These are phyloP conservation scores for Andrena bicolor DNA, from an alignment of 2,888 invertebrate species.

Conservation along the genomic window DNA sequence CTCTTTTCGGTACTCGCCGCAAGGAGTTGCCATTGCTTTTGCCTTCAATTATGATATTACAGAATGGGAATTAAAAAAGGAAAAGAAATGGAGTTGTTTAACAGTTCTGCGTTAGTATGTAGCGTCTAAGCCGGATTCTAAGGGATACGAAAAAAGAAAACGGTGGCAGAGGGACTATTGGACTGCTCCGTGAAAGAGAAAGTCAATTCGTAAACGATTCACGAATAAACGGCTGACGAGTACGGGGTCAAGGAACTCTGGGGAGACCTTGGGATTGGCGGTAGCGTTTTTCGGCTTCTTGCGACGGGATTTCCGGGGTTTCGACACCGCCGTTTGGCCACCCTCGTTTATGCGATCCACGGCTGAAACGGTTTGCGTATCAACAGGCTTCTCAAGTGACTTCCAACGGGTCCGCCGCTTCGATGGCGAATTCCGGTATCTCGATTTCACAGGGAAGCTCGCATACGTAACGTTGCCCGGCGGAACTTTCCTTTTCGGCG, in stretches of 20 bases:
- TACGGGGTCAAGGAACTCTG: neutral
- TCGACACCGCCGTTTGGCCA: constrained; percentile 73
- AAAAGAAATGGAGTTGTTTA: neutral
- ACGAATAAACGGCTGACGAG: neutral
- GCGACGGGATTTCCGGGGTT: constrained; percentile 78
- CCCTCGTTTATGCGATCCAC: constrained; percentile 73
- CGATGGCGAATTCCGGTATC: neutral
- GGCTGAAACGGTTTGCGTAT: constrained; percentile 63
- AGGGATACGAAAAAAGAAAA: no score
- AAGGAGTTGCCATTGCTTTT: constrained; percentile 74
- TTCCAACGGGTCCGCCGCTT: constrained; percentile 22
- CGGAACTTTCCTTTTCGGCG: constrained; percentile 6
- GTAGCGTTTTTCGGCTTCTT: constrained; percentile 75
- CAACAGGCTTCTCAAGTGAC: constrained; percentile 20
- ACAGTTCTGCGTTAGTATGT: neutral
- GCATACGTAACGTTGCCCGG: constrained; percentile 33
- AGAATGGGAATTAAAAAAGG: neutral
- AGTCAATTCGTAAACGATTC: constrained; percentile 11
- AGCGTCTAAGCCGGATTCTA: no score
- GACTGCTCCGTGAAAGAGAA: neutral
- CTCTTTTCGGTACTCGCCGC: constrained; percentile 76
- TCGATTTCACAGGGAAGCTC: constrained; percentile 20
- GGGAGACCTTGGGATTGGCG: constrained; percentile 72
- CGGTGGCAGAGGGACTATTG: no score
- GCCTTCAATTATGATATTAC: constrained; percentile 46